A percentile compares a stretch with the other conserved stretches of the same genome.
Evolutionary conservation across 1,140 invertebrate species (phyloP).

Genomic region (Polypedilum vanderplanki): DNA sequence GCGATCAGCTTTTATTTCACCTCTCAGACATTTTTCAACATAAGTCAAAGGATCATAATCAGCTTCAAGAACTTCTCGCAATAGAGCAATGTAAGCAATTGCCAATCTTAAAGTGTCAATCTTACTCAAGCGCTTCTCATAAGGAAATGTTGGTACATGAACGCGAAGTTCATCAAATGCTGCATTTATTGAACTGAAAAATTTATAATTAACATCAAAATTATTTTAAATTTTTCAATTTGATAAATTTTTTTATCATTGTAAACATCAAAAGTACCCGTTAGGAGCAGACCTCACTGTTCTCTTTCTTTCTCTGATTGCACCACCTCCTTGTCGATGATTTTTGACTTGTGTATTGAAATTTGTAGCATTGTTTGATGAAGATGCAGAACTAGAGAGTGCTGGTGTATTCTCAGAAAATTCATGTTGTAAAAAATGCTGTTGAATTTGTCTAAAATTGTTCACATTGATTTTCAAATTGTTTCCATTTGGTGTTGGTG

Average conservation of each 20-base stretch:
- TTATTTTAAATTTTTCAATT: too few species aligned
- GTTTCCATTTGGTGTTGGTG: constrained; percentile 33
- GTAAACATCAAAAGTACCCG: constrained; percentile 48
- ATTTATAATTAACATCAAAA: too few species aligned
- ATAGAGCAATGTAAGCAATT: constrained; percentile 92
- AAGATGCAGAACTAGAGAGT: neutral
- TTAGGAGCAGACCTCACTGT: constrained; percentile 89
- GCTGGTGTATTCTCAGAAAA: neutral
- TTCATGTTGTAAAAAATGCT: constrained; percentile 42
- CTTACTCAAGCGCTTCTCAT: constrained; percentile 94
- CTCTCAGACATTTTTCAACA: constrained; percentile 83
- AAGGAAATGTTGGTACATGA: constrained; percentile 97
- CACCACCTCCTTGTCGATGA: constrained; percentile 83
- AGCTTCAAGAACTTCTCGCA: constrained; percentile 83
- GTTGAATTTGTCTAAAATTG: constrained; percentile 41
- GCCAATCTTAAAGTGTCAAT: constrained; percentile 93
- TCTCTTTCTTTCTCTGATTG: constrained; percentile 87
- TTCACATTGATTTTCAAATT: constrained; percentile 37
- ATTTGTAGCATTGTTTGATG: constrained; percentile 33
- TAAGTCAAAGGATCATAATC: constrained; percentile 88
- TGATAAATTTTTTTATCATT: too few species aligned
- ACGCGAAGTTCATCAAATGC: constrained; percentile 92
- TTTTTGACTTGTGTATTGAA: constrained; percentile 73
- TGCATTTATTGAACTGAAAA: constrained; percentile 93
- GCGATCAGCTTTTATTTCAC: constrained; percentile 77